Base-by-base conservation (phyloP, 2,888 invertebrate species). In the Stomorhina lunata region DNA sequence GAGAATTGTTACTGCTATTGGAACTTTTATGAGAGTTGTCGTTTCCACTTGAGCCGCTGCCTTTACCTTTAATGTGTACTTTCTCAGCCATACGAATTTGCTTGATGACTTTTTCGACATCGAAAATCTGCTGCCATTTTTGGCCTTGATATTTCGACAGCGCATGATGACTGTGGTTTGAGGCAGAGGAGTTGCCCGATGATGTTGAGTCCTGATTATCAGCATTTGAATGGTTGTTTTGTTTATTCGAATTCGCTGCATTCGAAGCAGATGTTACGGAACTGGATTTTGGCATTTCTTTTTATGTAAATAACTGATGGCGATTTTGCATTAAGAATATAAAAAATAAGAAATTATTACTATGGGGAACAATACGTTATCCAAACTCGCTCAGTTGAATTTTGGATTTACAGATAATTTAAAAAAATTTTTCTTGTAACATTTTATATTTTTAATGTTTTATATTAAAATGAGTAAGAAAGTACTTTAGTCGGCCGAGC, bases 81-180 rank as follows among this genome's bases (percentile, higher is more conserved):
- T 89, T 89, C 53, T 89, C 89, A 0, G 89, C 88, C 53, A 85
- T 77, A 4, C 89, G 88, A 27, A 89, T 79, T 79, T 89, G 89
- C 22, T 89, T 89, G 15, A 90, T 84, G 32, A 90, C 83, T 72
- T 87, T 89, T 29, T 90, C 90, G 55, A 89, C 84, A 79, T 90
- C 90, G 34, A 88, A 87, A 29, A 87, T 85, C 80, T 88, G 88
- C 10, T 87, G 88, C 90, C 90, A 90, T 68, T 88, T 89, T 61
- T 89, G 88, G 0, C 89, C 89, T 75, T 88, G 89, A 77, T 89
- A 72, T 77, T 84, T 86, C 10, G 80, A 66, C 17, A 85, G 48
- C 7, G 83, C 76, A 73, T 85, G n/a, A n/a, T n/a, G 82, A 43
- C 17, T 76, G 29, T 55, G 48, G 7, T 29, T 40, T 9, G 34